Conservation (phyloP, 2,888 invertebrate genomes). For the Busseola fusca region DNA sequence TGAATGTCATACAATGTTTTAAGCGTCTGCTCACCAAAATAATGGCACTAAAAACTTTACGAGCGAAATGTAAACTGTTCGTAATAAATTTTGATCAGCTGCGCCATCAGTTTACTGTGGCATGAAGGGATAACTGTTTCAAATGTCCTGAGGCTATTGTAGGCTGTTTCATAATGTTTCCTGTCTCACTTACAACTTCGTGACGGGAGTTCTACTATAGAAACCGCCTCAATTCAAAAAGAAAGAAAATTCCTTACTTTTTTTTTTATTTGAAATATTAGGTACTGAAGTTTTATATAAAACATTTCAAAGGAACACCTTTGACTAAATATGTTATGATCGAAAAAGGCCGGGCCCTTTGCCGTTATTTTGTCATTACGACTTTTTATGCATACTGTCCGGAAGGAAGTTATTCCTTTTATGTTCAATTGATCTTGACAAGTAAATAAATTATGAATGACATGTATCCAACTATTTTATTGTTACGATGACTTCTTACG, state of each 20-base stretch:
- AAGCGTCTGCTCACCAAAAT: not conserved
- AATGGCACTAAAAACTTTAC: constrained; percentile 18
- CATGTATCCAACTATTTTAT: not conserved
- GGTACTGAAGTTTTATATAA: constrained; percentile 11
- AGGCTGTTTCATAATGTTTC: not conserved
- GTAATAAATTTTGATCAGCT: not conserved
- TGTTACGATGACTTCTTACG: not conserved
- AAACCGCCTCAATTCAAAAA: not conserved
- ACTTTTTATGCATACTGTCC: constrained; percentile 20
- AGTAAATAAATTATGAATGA: constrained; percentile 16
- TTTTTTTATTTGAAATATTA: constrained; percentile 1
- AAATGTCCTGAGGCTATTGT: not conserved
- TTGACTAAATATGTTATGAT: constrained; percentile 25
- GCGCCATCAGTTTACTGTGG: not conserved
- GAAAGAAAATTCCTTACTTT: not conserved
- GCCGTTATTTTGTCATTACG: constrained; percentile 34
- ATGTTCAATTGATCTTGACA: constrained; percentile 15
- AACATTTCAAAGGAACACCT: constrained; percentile 5
- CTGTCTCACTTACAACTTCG: not conserved
- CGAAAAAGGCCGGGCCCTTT: constrained; percentile 39
- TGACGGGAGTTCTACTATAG: not conserved
- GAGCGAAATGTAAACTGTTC: not conserved
- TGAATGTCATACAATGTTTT: constrained; percentile 10
- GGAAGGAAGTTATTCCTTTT: constrained; percentile 50
- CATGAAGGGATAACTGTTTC: not conserved